These are phyloP conservation scores for Teleogryllus oceanicus DNA, from an alignment of 2,888 invertebrate species.

Conservation along the genomic window DNA sequence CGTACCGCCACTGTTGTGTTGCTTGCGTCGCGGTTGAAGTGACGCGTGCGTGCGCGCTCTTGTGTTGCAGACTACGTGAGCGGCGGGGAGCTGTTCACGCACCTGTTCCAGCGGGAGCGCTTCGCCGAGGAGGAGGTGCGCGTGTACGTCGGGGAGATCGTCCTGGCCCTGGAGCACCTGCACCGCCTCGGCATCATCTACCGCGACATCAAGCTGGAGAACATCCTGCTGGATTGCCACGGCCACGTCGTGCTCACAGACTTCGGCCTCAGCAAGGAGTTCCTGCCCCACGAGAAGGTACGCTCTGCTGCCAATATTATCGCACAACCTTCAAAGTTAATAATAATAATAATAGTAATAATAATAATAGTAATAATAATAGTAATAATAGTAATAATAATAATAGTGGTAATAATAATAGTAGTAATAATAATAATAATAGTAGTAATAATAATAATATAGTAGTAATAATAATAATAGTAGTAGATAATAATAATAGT, in stretches of 20 bases:
- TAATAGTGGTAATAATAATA: too few species aligned
- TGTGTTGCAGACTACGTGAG: constrained; percentile 84
- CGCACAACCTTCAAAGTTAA: too few species aligned
- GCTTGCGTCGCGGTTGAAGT: too few species aligned
- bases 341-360: too few species aligned
- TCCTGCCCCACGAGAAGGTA: constrained; percentile 64
- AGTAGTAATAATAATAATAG: too few species aligned
- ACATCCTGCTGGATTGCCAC: constrained; percentile 87
- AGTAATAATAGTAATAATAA: too few species aligned
- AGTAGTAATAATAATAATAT: too few species aligned
- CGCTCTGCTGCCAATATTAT: constrained; percentile 37
- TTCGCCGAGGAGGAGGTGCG: constrained; percentile 87
- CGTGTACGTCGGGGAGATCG: constrained; percentile 94
- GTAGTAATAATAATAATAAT: too few species aligned
- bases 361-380: too few species aligned
- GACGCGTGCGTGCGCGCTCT: too few species aligned
- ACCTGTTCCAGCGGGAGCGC: constrained; percentile 88
- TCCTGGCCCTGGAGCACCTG: constrained; percentile 89
- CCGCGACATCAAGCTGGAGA: constrained; percentile 95
- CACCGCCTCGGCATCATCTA: constrained; percentile 97
- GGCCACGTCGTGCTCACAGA: constrained; percentile 97
- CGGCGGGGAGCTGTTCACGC: constrained; percentile 96
- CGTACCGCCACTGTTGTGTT: too few species aligned
- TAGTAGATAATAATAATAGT: too few species aligned
- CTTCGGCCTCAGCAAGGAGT: constrained; percentile 96